Conservation (phyloP, 2,113 vertebrate genomes). For the Irena cyanogastra region DNA sequence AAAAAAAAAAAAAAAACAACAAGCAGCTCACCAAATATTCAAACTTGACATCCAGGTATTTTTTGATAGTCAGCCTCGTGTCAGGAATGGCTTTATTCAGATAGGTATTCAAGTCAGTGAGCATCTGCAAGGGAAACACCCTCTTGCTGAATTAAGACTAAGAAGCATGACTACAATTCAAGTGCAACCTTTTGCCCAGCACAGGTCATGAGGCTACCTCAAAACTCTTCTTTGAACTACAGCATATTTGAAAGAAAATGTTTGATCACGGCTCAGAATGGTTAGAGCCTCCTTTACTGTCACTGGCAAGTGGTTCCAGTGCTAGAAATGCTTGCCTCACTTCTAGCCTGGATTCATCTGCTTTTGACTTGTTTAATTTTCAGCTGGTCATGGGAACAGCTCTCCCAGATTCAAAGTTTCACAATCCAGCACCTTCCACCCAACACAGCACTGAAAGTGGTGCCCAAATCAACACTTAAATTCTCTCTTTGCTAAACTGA, state of each 20-base stretch:
- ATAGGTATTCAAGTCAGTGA: constrained; percentile 95
- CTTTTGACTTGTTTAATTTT: neutral
- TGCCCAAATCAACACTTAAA: neutral
- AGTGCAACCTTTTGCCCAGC: neutral
- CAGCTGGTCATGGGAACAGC: neutral
- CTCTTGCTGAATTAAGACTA: neutral
- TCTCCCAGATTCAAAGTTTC: neutral
- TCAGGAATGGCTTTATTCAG: constrained; percentile 96
- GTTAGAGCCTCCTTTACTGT: neutral
- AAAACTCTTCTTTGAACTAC: neutral
- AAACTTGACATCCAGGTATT: constrained; percentile 98
- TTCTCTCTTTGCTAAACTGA: neutral
- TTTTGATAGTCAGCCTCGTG: constrained; percentile 96
- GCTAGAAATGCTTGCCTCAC: neutral
- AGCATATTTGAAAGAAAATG: neutral
- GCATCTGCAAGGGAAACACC: constrained; percentile 80
- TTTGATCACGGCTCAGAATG: neutral
- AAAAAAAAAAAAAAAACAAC: neutral
- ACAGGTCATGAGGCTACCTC: neutral
- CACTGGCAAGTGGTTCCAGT: neutral
- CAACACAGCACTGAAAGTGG: neutral
- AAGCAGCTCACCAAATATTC: constrained; percentile 88
- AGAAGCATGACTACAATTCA: neutral
- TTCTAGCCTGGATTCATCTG: neutral
- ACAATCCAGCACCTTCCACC: fast-evolving